Conservation (phyloP, 2,888 invertebrate species). For the Acronicta leporina region DNA sequence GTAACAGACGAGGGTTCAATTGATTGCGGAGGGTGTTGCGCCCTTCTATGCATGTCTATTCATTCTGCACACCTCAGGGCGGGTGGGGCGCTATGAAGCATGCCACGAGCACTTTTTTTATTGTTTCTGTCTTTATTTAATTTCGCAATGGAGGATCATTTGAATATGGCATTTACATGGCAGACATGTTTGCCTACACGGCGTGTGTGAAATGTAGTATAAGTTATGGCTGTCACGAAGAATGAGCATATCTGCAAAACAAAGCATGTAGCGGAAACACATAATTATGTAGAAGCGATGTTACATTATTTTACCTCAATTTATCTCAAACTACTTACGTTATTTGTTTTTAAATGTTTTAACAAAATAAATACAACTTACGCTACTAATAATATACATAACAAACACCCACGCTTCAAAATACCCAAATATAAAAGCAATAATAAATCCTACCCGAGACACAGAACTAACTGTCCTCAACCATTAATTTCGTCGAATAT, state of each 20-base stretch:
- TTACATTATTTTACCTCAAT: slow-evolving; percentile 14
- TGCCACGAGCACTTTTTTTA: slow-evolving; percentile 73
- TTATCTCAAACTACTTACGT: too few relatives aligned
- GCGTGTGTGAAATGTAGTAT: slow-evolving; percentile 32
- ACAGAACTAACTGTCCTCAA: background rate
- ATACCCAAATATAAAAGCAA: background rate
- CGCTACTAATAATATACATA: background rate
- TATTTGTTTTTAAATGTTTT: too few relatives aligned
- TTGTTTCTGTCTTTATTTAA: slow-evolving; percentile 87
- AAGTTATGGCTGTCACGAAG: slow-evolving; percentile 32
- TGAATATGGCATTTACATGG: slow-evolving; percentile 85
- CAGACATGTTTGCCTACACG: slow-evolving; percentile 72
- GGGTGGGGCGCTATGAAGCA: slow-evolving; percentile 81
- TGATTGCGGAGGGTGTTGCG: slow-evolving; percentile 85
- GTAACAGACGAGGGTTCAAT: slow-evolving; percentile 82
- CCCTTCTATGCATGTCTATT: slow-evolving; percentile 77
- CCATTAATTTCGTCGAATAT: background rate
- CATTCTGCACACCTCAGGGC: slow-evolving; percentile 73
- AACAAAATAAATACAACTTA: too few relatives aligned
- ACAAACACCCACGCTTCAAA: background rate
- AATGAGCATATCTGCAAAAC: slow-evolving; percentile 26
- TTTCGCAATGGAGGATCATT: slow-evolving; percentile 86
- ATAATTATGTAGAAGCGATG: background rate
- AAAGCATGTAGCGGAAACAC: slow-evolving; percentile 11
- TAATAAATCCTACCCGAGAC: background rate